Base-by-base conservation (phyloP, 2,888 invertebrate genomes). In the Diogma glabrata region DNA sequence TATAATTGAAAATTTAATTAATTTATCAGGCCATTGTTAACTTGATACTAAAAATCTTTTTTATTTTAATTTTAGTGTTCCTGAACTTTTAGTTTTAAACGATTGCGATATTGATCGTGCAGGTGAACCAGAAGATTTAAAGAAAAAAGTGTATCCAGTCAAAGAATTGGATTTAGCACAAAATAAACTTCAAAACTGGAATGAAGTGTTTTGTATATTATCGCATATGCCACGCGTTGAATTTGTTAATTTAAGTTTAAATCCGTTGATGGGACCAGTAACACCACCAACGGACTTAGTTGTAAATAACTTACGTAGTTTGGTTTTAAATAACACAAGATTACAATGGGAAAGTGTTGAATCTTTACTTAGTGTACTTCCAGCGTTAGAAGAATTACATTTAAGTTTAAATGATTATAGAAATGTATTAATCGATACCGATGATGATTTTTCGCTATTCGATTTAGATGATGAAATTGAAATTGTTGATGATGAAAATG, bases 151-250 rank as follows among this genome's bases (percentile, higher is more conserved):
- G 66, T 82, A 84, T 50, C 83, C 86, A 60, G 93, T 95, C n/a
- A 84, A 88, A 60, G 95, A 95, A 69, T 76, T 95, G 59, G 95
- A 96, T 68, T 76, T 96, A 60, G 92, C 94, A 36, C 89, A 93
- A 66, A 96, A 96, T 70, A 85, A 87, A 66, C 77, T 95, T 19
- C 80, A 82, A 54, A 82, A 87, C 63, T 93, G 94, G 92, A 77
- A 80, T 59, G 92, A 95, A 77, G 89, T 95, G 20, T 86, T 92
- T 65, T 83, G 82, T 54, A 87, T 95, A 61, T 70, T 95, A 55
- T 80, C 84, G 63, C 84, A 88, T 65, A 88, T 92, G 77, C 93
- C 93, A 23, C 79, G 84, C 58, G 81, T 95, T 55, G 84, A 87
- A 63, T 93, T 94, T 69, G 81, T 94, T 48, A 95, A 95, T 67